Evolutionary conservation across 2,113 vertebrate species (phyloP), one percentile per base, ranked within the genome.

Genomic region (Coreoperca whiteheadi): DNA sequence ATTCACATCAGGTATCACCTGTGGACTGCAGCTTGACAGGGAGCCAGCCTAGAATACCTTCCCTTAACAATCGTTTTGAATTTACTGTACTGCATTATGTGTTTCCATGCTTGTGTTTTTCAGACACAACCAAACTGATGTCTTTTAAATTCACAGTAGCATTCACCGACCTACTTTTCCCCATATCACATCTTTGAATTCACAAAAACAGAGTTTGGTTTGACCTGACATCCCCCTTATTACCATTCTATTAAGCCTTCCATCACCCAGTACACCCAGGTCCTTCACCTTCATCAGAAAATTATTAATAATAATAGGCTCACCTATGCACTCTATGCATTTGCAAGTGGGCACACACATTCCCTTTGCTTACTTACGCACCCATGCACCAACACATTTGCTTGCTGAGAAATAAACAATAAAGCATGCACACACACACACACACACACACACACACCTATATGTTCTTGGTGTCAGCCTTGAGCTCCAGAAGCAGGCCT

Each of bases 231-330:
- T 64, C 82, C 72, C 39, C 83, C 77, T 88, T 63, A 83, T 93
- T 87, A 89, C 81, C 16, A 77, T 90, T 88, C 70, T n/a, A 56
- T 83, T 23, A 77, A 79, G 56, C 68, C 71, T 69, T 8, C 41
- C 66, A 66, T 41, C 60, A 54, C 51, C 21, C 0, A 74, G 81
- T 37, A 39, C 54, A 69, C 65, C 53, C 70, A 37, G 60, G 78
- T 73, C 82, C 78, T 54, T 82, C 85, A 87, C 83, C 75, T 81
- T 82, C 66, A 51, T 82, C 51, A 54, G 34, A 63, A 79, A 69
- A 70, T 83, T 46, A 82, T 90, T 81, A 66, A 93, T 89, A 90
- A 92, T 90, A 77, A 88, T 86, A 68, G 50, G 30, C 60, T 61
- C 64, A 79, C 53, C 78, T 72, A 79, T 43, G 30, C 30, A 51